Conservation (phyloP, 37 sponge, comb jelly and placozoan species). For the Beroe ovata region DNA sequence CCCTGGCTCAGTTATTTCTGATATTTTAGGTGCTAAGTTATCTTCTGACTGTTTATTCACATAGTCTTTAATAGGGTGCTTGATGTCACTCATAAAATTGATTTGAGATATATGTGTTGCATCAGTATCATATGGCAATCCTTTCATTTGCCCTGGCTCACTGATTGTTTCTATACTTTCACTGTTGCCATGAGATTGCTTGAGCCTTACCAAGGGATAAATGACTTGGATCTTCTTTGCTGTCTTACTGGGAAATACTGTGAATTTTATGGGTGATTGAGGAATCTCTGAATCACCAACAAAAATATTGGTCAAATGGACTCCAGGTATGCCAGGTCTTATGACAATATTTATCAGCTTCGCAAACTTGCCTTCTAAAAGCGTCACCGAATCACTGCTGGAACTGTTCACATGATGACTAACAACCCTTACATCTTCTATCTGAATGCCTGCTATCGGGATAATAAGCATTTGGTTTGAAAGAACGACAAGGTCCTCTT, state of each 20-base stretch:
- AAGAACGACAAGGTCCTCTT: neutral
- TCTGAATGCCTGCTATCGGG: neutral
- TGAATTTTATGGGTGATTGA: slow-evolving; percentile 6
- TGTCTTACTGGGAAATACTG: slow-evolving; percentile 5
- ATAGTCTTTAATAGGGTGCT: too few species aligned
- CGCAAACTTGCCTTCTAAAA: neutral
- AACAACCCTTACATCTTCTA: neutral
- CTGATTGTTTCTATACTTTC: too few species aligned
- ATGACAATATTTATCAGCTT: neutral
- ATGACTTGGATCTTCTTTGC: too few species aligned
- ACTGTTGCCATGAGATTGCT: too few species aligned
- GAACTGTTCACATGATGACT: neutral
- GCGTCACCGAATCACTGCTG: neutral
- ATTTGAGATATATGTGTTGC: too few species aligned
- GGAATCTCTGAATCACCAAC: neutral
- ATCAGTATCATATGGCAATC: too few species aligned
- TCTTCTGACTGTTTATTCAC: too few species aligned
- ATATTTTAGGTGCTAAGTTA: too few species aligned
- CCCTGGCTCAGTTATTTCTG: too few species aligned
- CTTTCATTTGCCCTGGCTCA: too few species aligned
- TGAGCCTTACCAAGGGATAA: too few species aligned
- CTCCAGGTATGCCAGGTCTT: neutral
- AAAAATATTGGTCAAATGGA: neutral
- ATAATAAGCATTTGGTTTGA: neutral
- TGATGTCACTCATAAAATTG: too few species aligned